Conservation (phyloP, 2,113 vertebrate genomes). For the Solenodon paradoxus region DNA sequence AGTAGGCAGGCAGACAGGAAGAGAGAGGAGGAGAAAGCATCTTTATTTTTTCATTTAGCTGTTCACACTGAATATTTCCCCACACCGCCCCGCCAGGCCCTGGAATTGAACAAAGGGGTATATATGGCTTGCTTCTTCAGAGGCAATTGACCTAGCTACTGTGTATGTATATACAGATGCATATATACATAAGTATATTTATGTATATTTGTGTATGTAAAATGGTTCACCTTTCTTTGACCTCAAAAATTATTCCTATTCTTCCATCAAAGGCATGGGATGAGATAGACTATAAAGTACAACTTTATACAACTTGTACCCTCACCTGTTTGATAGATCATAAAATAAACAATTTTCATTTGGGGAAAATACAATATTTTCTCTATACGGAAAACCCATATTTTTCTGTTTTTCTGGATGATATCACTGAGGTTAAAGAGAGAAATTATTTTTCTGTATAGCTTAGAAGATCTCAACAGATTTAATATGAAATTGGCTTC, state of each 20-base stretch:
- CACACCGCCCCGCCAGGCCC: no score
- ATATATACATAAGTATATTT: no score
- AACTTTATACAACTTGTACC: background rate
- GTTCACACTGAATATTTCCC: no score
- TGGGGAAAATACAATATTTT: conserved; percentile 4
- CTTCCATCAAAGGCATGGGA: background rate
- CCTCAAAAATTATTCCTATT: background rate
- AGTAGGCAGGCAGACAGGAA: no score
- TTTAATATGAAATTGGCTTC: conserved; percentile 3
- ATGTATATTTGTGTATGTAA: no score
- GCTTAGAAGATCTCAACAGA: background rate
- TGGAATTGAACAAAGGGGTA: no score
- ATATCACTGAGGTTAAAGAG: background rate
- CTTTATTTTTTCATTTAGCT: no score
- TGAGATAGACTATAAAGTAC: background rate
- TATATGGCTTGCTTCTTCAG: no score
- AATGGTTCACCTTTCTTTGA: background rate
- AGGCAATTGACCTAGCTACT: no score
- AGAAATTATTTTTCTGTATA: background rate
- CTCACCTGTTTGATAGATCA: background rate
- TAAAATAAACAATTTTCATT: background rate
- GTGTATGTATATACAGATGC: no score
- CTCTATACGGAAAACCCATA: background rate
- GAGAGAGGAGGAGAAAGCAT: no score
- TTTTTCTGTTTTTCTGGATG: conserved; percentile 3